Conservation (phyloP, 2,113 vertebrate species). For the Forbesichthys papilliferus region DNA sequence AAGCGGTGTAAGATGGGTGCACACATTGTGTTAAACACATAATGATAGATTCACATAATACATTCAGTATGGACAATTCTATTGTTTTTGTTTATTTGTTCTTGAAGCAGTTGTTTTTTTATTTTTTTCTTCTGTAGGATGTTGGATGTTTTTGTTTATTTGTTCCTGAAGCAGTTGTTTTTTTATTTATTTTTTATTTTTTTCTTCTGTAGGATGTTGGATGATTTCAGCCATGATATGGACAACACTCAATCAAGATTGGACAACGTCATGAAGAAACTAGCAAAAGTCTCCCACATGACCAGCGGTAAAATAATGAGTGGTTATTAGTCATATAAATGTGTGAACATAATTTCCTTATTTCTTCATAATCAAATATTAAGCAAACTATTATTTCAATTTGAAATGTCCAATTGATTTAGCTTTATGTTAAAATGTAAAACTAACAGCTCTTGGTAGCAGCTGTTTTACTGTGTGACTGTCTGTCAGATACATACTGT, state of each 20-base stretch:
- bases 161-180: not conserved
- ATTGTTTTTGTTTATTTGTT: conserved; percentile 67
- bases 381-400: too few species aligned
- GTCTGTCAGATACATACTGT: too few species aligned
- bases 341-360: too few species aligned
- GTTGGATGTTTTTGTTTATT: conserved; percentile 84
- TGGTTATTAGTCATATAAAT: too few species aligned
- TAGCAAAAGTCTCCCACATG: conserved; percentile 98
- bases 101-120: not conserved
- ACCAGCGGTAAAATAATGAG: conserved; percentile 86
- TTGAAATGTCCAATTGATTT: too few species aligned
- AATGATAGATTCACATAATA: too few species aligned
- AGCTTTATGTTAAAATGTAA: too few species aligned
- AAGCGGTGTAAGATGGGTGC: conserved; percentile 87
- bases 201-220: conserved; percentile 85
- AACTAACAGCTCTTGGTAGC: too few species aligned
- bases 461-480: too few species aligned
- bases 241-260: conserved; percentile 93
- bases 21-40: not conserved
- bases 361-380: not conserved
- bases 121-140: conserved; percentile 76
- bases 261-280: conserved; percentile 98
- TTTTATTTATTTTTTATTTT: not conserved
- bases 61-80: not conserved
- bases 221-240: conserved; percentile 93